Evolutionary conservation across 2,797 vertebrate species (phyloP).

Genomic region (Poeciliopsis gracilis): DNA sequence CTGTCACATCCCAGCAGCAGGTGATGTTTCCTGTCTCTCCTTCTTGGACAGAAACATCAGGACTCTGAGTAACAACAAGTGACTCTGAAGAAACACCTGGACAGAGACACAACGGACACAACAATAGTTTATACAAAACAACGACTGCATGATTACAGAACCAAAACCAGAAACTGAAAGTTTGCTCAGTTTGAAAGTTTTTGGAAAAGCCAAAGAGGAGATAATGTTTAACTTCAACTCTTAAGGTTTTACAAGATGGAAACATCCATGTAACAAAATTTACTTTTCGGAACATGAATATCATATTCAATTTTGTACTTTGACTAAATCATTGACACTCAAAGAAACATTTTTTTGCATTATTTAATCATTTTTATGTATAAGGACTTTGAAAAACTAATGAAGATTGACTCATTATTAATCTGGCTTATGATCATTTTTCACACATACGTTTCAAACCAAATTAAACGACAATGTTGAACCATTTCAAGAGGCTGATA

Average conservation of each 20-base stretch:
- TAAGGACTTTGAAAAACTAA: background rate
- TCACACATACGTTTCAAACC: background rate
- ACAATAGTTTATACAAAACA: too few relatives aligned
- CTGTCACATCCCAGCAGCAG: constrained; percentile 17
- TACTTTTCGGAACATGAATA: background rate
- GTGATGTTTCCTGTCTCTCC: constrained; percentile 10
- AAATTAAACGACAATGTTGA: background rate
- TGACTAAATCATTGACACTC: background rate
- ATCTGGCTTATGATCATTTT: background rate
- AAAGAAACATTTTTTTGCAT: background rate
- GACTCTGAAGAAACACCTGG: constrained; percentile 27
- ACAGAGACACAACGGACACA: background rate
- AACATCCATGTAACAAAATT: too few relatives aligned
- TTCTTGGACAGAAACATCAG: constrained; percentile 17
- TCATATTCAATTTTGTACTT: background rate
- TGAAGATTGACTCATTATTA: background rate
- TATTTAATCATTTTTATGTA: background rate
- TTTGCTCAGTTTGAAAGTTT: too few relatives aligned
- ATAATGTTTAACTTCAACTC: too few relatives aligned
- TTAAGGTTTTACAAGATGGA: too few relatives aligned
- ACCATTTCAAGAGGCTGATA: background rate
- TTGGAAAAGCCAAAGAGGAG: too few relatives aligned
- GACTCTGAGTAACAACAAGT: constrained; percentile 27
- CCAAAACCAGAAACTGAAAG: too few relatives aligned
- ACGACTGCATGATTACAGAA: too few relatives aligned